These are phyloP conservation scores for Apamea monoglypha DNA, from an alignment of 2,888 invertebrate species.

Conservation along the genomic window DNA sequence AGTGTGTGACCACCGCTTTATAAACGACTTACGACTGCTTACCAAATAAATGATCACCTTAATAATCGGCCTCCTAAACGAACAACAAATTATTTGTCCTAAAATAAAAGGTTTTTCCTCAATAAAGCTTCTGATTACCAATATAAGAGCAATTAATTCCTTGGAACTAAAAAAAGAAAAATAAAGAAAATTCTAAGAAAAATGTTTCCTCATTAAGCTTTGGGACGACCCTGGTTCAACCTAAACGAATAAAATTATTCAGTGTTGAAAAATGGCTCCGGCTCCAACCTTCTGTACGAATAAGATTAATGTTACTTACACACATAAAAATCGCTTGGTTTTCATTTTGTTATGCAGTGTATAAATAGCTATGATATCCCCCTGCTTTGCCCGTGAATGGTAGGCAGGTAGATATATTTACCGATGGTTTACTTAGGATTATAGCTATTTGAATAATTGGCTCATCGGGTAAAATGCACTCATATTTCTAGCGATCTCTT, in stretches of 20 bases:
- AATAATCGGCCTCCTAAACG: not conserved
- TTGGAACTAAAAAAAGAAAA: constrained; percentile 24
- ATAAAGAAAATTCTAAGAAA: not conserved
- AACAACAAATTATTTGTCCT: not conserved
- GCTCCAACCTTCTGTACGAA: not conserved
- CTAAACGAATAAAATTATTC: constrained; percentile 10
- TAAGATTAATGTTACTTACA: not conserved
- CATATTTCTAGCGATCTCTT: not conserved
- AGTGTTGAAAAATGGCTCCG: not conserved
- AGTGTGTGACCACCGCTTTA: too few relatives aligned
- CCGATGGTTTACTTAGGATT: not conserved
- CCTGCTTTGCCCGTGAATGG: not conserved
- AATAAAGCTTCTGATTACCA: constrained; percentile 12
- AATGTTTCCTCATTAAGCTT: constrained; percentile 15
- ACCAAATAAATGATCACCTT: not conserved
- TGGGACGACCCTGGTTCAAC: not conserved
- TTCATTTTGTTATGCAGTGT: not conserved
- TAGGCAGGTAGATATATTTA: not conserved
- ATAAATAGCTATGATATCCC: not conserved
- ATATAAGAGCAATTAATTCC: constrained; percentile 28
- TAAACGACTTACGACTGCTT: not conserved
- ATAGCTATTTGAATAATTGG: not conserved
- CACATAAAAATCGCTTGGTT: not conserved
- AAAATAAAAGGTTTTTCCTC: constrained; percentile 1
- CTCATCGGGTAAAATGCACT: not conserved